Conservation (phyloP, 1,140 invertebrate species). For the Drosophila ironensis region DNA sequence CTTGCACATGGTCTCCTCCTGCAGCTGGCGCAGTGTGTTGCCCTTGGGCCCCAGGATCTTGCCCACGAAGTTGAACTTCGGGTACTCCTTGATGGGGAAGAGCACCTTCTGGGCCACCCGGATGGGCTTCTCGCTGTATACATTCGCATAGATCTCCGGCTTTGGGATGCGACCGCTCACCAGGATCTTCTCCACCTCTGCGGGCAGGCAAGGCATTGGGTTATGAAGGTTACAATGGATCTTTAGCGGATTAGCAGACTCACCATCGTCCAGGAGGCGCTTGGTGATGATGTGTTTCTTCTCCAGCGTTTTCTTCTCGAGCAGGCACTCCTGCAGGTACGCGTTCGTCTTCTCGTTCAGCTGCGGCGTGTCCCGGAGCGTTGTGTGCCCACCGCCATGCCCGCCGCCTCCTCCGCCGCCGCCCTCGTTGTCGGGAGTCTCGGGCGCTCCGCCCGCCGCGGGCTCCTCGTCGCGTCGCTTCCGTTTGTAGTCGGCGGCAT, state of each 20-base stretch:
- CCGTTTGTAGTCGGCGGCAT: slow-evolving; percentile 75
- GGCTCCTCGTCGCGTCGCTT: slow-evolving; percentile 74
- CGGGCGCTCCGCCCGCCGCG: slow-evolving; percentile 49
- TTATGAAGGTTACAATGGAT: too few species aligned
- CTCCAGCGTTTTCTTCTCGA: slow-evolving; percentile 76
- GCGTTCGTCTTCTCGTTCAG: slow-evolving; percentile 77
- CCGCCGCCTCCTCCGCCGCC: slow-evolving; percentile 58
- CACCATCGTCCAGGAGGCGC: slow-evolving; percentile 72
- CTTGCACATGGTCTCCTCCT: slow-evolving; percentile 97
- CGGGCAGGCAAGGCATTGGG: too few species aligned
- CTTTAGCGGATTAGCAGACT: too few species aligned
- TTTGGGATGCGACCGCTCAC: slow-evolving; percentile 84
- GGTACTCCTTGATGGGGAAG: slow-evolving; percentile 93
- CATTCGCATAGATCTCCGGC: slow-evolving; percentile 89
- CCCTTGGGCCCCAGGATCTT: slow-evolving; percentile 97
- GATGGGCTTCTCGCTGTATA: slow-evolving; percentile 93
- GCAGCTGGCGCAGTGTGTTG: slow-evolving; percentile 94
- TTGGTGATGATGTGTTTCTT: slow-evolving; percentile 74
- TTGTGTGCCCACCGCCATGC: slow-evolving; percentile 57
- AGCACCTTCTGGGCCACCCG: slow-evolving; percentile 92
- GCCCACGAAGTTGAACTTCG: slow-evolving; percentile 97
- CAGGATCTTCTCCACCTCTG: slow-evolving; percentile 86
- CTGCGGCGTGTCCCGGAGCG: slow-evolving; percentile 67
- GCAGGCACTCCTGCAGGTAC: slow-evolving; percentile 72
- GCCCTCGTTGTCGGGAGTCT: slow-evolving; percentile 56